Evolutionary conservation across 2,888 invertebrate species (phyloP), one percentile per base, ranked within the genome.

Genomic region (Zygaena filipendulae): DNA sequence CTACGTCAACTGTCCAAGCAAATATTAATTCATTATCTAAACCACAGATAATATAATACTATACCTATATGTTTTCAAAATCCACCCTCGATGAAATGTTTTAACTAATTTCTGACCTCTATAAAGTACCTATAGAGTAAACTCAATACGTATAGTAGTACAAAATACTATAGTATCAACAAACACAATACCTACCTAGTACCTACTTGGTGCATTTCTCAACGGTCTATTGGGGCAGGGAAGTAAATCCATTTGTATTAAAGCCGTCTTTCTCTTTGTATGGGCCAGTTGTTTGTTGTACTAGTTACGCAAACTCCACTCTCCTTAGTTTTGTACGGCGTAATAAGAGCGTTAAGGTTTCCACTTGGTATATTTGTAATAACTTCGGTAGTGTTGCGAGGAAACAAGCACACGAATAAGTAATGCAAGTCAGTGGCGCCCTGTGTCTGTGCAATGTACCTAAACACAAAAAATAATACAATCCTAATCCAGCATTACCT

Each of bases 381-480:
- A 57, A 53, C 53, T 49, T 50, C 42, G 47, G 49, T 50, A 57
- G 53, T 54, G 54, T 54, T 54, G 50, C 46, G 45, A 49, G 46
- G 45, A 39, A 46, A 43, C 44, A 45, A 44, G 43, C 52, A 55
- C 58, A 42, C 52, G 52, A 56, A 66, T 69, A n/a, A n/a, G n/a
- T n/a, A 74, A 68, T 68, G 66, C 70, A 74, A 74, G 43, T 51
- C 54, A 59, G 48, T 67, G 77, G 77, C 77, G 77, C 79, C 75
- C 66, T 51, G 50, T 43, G 42, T 51, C 49, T 52, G 48, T 30
- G n/a, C n/a, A 52, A 51, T 58, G 52, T 54, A 49, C 43, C 39
- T 37, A 32, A 39, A 40, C 38, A 57, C 39, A 58, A 68, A 59
- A 67, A 69, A 60, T 49, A 39, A 7, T 6, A 16, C 16, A 61